Base-by-base conservation (phyloP, 2,113 vertebrate species). In the Phaethon lepturus region DNA sequence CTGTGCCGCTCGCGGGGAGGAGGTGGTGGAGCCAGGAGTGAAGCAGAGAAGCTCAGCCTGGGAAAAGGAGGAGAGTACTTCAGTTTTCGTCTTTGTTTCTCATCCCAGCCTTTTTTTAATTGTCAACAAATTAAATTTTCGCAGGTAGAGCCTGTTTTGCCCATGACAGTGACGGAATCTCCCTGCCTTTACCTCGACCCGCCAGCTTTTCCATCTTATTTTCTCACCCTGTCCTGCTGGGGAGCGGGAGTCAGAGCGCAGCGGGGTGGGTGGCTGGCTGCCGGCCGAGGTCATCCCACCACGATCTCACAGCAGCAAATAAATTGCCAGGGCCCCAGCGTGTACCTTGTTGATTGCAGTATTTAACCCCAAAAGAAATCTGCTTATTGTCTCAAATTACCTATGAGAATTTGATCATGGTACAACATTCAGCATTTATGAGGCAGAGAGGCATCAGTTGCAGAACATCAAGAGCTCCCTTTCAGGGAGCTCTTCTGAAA, bases 1-100 rank as follows among this genome's bases (percentile, higher is more conserved):
- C 28, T 67, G 25, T 1, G 12, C 15, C 3, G 1, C n/a, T 72
- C 4, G 0, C 3, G 9, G 4, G 7, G 1, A 67, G 9, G 24
- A 49, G 18, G 11, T 31, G 3, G n/a, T 58, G 11, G 53, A 58
- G 14, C 16, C 1, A 1, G 15, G 16, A 44, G 4, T 7, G 11
- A 13, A 42, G 25, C 8, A 38, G 13, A 44, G 11, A 88, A 17
- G 13, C 4, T 75, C 23, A 79, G 10, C 31, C 28, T 28, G n/a
- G n/a, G 59, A 76, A 71, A 68, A 71, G 8, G 8, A 13, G 22
- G 8, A 47, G 7, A 1, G 5, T 35, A 13, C 3, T 73, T 62
- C 52, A 24, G 31, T 38, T 63, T 88, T 74, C 53, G 10, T 24
- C 44, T 83, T 72, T 93, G 33, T 88, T 83, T 63, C 31, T 84